These are phyloP conservation scores for Rhopalosiphum padi DNA, from an alignment of 1,140 invertebrate species.

Conservation along the genomic window DNA sequence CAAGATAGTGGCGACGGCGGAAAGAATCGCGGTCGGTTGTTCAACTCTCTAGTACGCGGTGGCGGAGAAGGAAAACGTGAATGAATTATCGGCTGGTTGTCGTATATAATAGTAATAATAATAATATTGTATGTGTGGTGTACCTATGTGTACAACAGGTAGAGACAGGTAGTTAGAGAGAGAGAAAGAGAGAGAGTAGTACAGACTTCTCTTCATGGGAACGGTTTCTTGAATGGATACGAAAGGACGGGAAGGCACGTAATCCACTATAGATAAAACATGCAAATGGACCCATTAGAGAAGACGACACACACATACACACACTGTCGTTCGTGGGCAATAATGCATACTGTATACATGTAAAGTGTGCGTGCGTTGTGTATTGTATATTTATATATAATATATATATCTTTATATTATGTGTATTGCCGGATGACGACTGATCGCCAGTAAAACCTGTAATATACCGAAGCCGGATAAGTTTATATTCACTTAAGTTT, in stretches of 20 bases:
- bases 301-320: slow-evolving; percentile 30
- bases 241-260: slow-evolving; percentile 56
- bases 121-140: slow-evolving; percentile 1
- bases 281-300: slow-evolving; percentile 56
- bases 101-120: slow-evolving; percentile 15
- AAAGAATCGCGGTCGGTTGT: slow-evolving; percentile 56
- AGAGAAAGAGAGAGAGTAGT: neutral
- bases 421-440: neutral
- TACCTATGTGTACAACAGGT: neutral
- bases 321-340: neutral
- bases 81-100: slow-evolving; percentile 49
- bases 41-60: slow-evolving; percentile 48
- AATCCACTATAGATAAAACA: slow-evolving; percentile 53
- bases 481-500: slow-evolving; percentile 11
- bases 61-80: slow-evolving; percentile 17
- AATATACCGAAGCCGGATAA: neutral
- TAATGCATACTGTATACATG: neutral
- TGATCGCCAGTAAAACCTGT: slow-evolving; percentile 29
- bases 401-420: neutral
- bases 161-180: neutral
- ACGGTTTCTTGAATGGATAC: slow-evolving; percentile 55
- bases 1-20: neutral
- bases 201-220: slow-evolving; percentile 1
- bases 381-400: neutral
- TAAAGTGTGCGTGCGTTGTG: neutral